Evolutionary conservation across 2,797 vertebrate genomes (phyloP).

Genomic region (Pseudotriccus pelzelni): DNA sequence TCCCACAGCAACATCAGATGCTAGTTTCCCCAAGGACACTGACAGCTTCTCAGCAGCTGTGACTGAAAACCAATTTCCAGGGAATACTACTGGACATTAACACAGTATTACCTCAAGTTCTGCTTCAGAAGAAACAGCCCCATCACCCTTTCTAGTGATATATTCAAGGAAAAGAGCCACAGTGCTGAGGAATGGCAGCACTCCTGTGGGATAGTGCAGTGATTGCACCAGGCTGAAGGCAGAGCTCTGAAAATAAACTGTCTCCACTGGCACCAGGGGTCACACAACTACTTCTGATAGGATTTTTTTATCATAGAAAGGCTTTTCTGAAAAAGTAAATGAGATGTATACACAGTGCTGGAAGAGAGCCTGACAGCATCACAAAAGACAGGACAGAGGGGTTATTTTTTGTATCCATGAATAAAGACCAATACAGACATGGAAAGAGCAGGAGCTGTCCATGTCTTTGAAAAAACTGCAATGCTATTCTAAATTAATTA

Average conservation of each 20-base stretch:
- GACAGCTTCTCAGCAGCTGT: background rate
- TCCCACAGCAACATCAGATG: background rate
- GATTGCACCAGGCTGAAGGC: background rate
- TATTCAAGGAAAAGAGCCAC: background rate
- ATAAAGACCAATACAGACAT: background rate
- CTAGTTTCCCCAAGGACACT: background rate
- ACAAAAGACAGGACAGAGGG: background rate
- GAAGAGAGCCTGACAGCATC: background rate
- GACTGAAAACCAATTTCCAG: background rate
- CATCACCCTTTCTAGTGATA: accelerated
- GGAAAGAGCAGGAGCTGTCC: background rate
- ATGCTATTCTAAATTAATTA: background rate
- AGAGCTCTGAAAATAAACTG: background rate
- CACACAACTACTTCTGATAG: background rate
- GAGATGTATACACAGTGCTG: background rate
- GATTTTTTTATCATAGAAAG: background rate
- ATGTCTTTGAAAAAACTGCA: background rate
- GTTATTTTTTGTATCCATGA: background rate
- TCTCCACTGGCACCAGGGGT: accelerated
- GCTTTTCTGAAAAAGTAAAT: background rate
- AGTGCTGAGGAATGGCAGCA: background rate
- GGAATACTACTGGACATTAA: background rate
- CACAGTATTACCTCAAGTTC: background rate
- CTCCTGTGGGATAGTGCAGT: accelerated
- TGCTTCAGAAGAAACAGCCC: background rate